Evolutionary conservation across 2,797 vertebrate genomes (phyloP), one percentile per base, ranked within the genome.

Genomic region (Bovichtus variegatus): DNA sequence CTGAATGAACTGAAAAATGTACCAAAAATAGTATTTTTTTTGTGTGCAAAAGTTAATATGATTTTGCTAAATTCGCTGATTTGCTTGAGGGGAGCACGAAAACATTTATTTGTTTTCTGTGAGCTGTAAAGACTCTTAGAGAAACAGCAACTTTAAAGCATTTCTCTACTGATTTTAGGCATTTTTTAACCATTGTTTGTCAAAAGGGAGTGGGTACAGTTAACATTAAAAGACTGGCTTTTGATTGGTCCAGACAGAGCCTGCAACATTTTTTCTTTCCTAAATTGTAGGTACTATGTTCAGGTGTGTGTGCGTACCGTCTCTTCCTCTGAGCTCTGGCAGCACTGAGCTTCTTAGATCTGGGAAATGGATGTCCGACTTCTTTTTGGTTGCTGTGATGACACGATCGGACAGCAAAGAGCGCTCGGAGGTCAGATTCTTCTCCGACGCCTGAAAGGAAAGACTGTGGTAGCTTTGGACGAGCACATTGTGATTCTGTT

Each of bases 321-420:
- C 88, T 63, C 74, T 60, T 50, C 84, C 66, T 90, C 80, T 77
- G 34, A 87, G 72, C 23, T 92, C 91, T 0, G 80, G 85, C 43
- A 86, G 68, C 44, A 29, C 41, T 1, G 82, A 65, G 36, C 57
- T 81, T 72, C 78, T 91, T 1, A 93, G 54, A 57, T 92, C 91
- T 9, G 91, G 92, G 27, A 95, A 87, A 71, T 87, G 84, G 44
- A 88, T 3, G 6, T 86, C 81, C 0, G 73, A 47, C 47, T 73
- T 88, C 81, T 57, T 84, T 55, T 74, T 90, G 57, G 64, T 1
- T 18, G 6, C 23, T 2, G 34, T 5, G 2, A 12, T 8, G 6
- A 58, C 23, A n/a, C 47, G 40, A 25, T 90, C 88, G 0, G 80
- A 79, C 38, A 65, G 75, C 34, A 86, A 77, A 29, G 77, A 76